phyloP scores from a whole-genome alignment of 1,140 invertebrate species.

The Zaprionus ornatus region DNA sequence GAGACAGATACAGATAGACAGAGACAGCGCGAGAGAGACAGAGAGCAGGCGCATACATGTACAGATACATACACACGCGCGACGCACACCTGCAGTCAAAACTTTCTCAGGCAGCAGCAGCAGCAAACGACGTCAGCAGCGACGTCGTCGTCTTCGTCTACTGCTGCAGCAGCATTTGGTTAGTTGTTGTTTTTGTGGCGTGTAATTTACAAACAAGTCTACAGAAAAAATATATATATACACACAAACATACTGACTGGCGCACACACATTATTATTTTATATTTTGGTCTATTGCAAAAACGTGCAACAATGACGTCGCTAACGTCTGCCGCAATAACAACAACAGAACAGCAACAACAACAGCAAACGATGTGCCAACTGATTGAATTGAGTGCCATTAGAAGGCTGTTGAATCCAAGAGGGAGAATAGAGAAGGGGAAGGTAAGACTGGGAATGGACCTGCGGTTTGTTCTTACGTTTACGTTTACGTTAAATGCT shows the following conservation, averaged over 20 bases:
- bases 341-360: slow-evolving; percentile 21
- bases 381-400: slow-evolving; percentile 55
- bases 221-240: slow-evolving; percentile 40
- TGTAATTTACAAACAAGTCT: slow-evolving; percentile 64
- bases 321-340: slow-evolving; percentile 53
- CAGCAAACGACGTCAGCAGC: background rate
- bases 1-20: background rate
- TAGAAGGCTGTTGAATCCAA: slow-evolving; percentile 11
- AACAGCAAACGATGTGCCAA: slow-evolving; percentile 65
- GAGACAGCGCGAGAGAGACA: background rate
- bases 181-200: slow-evolving; percentile 37
- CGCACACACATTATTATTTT: slow-evolving; percentile 26
- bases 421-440: background rate
- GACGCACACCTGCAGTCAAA: slow-evolving; percentile 22
- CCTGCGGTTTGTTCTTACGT: slow-evolving; percentile 34
- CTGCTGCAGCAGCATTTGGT: slow-evolving; percentile 21
- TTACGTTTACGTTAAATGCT: slow-evolving; percentile 72
- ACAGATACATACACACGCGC: slow-evolving; percentile 17
- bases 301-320: slow-evolving; percentile 79
- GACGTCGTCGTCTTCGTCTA: slow-evolving; percentile 20
- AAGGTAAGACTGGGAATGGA: background rate
- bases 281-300: slow-evolving; percentile 72
- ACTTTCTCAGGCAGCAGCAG: slow-evolving; percentile 14
- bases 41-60: slow-evolving; percentile 9
- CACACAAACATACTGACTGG: slow-evolving; percentile 10